Evolutionary conservation across 2,113 vertebrate genomes (phyloP), one percentile per base, ranked within the genome.

Genomic region (Canis aureus): DNA sequence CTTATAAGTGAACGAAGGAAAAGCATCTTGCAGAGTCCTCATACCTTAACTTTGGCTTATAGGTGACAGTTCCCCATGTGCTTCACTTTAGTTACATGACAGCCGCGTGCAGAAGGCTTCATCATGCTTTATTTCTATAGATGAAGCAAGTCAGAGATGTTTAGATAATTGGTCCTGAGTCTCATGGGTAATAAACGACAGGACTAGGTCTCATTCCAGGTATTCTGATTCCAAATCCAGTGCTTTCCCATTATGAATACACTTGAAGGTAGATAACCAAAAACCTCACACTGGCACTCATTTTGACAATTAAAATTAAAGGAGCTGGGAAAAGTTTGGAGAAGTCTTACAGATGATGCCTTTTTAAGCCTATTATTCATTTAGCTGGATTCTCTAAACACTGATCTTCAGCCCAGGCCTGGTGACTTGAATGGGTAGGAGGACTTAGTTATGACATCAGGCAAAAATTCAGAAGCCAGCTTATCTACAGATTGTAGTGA

Each of bases 281-380:
- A 32, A 59, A 67, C 0, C 57, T 79, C 11, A 67, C 35, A 32
- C 12, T 11, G 71, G 25, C 2, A 20, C 27, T 95, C 4, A 79
- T 73, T 67, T 92, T 20, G 71, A 82, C 17, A 89, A 59, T 8
- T 62, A 35, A 90, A 88, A 90, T 88, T 55, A 79, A 97, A 96
- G 43, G 51, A 96, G 94, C 27, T n/a, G 35, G 55, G 43, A 53
- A 6, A 85, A 92, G 57, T 96, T 20, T 59, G 60, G 32, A 59
- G 8, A 85, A 95, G 51, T 95, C 93, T 64, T 73, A 76, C 32
- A 93, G 74, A 92, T 86, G 62, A 95, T 89, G 88, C 73, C 73
- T 80, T 17, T 22, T 85, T 98, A 97, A 96, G 51, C 20, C 82
- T 96, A 86, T 96, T 95, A 91, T 79, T 96, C 93, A 93, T 96